Conservation (phyloP, 2,113 vertebrate species). For the Trematomus loennbergii region DNA sequence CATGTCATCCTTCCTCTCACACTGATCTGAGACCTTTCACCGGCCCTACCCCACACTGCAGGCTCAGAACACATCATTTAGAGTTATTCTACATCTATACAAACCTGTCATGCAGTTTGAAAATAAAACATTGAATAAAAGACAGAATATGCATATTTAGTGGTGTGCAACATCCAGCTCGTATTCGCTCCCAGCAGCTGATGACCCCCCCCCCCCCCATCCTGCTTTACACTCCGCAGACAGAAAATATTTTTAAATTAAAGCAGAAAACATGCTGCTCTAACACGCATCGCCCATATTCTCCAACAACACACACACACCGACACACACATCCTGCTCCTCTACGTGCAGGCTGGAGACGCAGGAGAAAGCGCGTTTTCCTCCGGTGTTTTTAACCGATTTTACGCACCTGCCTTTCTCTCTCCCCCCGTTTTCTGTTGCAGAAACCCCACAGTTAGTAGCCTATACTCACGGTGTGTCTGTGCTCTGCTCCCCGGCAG, state of each 20-base stretch:
- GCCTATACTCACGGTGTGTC: slow-evolving; percentile 77
- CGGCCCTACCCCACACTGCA: background rate
- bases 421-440: background rate
- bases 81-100: background rate
- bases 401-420: background rate
- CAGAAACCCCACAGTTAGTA: slow-evolving; percentile 9
- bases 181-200: background rate
- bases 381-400: background rate
- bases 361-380: slow-evolving; percentile 23
- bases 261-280: slow-evolving; percentile 24
- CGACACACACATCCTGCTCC: slow-evolving; percentile 34
- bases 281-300: slow-evolving; percentile 24
- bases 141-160: background rate
- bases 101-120: background rate
- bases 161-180: slow-evolving; percentile 15
- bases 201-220: background rate
- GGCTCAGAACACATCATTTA: no score
- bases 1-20: background rate
- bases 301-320: slow-evolving; percentile 21
- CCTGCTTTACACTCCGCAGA: background rate
- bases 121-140: background rate
- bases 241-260: background rate
- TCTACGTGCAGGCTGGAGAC: slow-evolving; percentile 31
- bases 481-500: slow-evolving; percentile 42
- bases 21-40: slow-evolving; percentile 46